These are phyloP conservation scores for Acanthopleura granulata DNA, from an alignment of 2,888 invertebrate species.

Conservation along the genomic window DNA sequence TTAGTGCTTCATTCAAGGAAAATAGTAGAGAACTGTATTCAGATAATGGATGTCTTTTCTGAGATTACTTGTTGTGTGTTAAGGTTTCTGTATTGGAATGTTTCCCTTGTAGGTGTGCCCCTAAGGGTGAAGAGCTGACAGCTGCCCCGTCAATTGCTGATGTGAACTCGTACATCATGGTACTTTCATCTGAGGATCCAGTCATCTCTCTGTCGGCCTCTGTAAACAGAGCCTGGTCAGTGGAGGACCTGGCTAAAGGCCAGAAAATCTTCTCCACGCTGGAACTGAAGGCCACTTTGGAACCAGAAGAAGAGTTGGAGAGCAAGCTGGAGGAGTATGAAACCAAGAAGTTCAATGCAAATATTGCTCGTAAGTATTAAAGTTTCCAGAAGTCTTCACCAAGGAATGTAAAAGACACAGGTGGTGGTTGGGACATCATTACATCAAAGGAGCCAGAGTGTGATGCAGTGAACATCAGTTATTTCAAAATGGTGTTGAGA, in stretches of 20 bases:
- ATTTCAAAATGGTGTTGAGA: too few relatives aligned
- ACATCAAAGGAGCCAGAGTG: too few relatives aligned
- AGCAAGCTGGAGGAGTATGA: constrained; percentile 13
- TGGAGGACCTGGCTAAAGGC: constrained; percentile 87
- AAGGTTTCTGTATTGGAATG: background rate
- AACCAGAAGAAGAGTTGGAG: constrained; percentile 39
- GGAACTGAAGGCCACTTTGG: constrained; percentile 73
- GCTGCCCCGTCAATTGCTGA: constrained; percentile 6
- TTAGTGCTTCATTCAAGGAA: too few relatives aligned
- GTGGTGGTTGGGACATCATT: too few relatives aligned
- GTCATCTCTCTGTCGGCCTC: constrained; percentile 85
- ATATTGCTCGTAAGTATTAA: background rate
- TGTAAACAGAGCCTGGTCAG: constrained; percentile 85
- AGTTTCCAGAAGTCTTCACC: background rate
- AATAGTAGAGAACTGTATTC: too few relatives aligned
- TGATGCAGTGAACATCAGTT: too few relatives aligned
- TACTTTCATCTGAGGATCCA: constrained; percentile 87
- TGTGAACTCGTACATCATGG: constrained; percentile 87
- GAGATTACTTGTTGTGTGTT: background rate
- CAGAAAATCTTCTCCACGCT: constrained; percentile 91
- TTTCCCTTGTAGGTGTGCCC: constrained; percentile 9
- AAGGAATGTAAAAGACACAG: too few relatives aligned
- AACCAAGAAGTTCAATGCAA: constrained; percentile 1
- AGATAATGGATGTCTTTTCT: too few relatives aligned
- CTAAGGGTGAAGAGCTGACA: background rate